Percentiles rank a stretch among this genome's conserved stretches.
phyloP scores from a whole-genome alignment of 2,113 vertebrate species.

The Pseudopodoces humilis region DNA sequence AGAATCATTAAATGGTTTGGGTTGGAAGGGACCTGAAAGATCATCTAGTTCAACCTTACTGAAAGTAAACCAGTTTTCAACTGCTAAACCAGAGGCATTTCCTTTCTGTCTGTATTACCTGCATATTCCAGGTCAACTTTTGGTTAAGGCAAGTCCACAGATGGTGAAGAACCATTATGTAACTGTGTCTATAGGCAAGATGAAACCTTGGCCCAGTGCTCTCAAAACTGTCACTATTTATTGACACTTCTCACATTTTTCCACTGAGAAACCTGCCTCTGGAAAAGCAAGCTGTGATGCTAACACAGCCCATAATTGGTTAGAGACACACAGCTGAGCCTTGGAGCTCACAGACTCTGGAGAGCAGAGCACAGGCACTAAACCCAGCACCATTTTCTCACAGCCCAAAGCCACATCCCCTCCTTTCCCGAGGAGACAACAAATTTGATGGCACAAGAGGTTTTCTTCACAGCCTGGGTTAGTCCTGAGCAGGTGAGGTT shows the following conservation, averaged over 20 bases:
- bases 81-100: background rate
- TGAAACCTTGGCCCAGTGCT: background rate
- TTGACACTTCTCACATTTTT: slow-evolving; percentile 4
- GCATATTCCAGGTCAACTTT: background rate
- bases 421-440: background rate
- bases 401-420: background rate
- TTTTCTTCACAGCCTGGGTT: background rate
- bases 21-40: background rate
- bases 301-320: background rate
- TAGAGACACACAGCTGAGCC: background rate
- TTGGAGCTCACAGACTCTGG: background rate
- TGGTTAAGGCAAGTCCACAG: background rate
- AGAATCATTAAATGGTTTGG: background rate
- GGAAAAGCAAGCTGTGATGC: background rate
- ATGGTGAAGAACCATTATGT: background rate
- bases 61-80: background rate
- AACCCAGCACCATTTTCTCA: background rate
- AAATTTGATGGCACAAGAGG: background rate
- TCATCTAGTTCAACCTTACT: background rate
- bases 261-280: background rate
- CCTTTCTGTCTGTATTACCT: background rate
- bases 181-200: background rate
- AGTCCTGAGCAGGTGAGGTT: background rate
- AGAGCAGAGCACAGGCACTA: background rate
- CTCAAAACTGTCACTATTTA: background rate